Base-by-base conservation (phyloP, 1,140 invertebrate genomes). In the Drosophila nebulosa region DNA sequence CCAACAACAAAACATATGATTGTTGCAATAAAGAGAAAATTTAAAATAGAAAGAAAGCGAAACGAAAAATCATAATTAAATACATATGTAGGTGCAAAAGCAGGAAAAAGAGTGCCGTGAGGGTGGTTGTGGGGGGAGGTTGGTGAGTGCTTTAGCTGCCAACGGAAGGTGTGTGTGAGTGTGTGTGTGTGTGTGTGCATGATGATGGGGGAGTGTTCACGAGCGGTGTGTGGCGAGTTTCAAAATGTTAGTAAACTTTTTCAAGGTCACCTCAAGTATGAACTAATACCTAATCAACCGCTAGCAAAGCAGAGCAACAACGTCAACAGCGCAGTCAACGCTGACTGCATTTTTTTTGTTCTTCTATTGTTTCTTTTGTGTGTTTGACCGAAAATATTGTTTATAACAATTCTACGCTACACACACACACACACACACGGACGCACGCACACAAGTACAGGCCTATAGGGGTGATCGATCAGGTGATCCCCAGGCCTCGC, bases 231-330 rank as follows among this genome's bases (percentile, higher is more conserved):
- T 46, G 7, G 39, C 9, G 39, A 46, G 16, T 46, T 21, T 21
- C 62, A 66, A 86, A 86, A 86, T 81, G 81, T 86, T 88, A 86
- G 74, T 88, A 86, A 86, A 86, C 81, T 86, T 86, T 46, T 86
- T 86, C 81, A 86, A 86, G 81, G 81, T 86, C 81, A 86, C 50
- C 67, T 78, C 81, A 86, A 86, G 78, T 79, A 72, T 86, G 74
- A 86, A 86, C 81, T 81, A 81, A 77, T 77, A 74, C 66, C 75
- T 68, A 56, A 73, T 57, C 73, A 85, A 53, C 62, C 18, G 27
- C 21, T 53, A 39, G 24, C 26, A 27, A 46, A 63, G 32, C 59
- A 14, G n/a, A 35, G 30, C 27, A 42, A 32, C 30, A 32, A 32
- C 30, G 10, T 24, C 61, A 36, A 32, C 55, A 39, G 14, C 12